Conservation (phyloP, 2,113 vertebrate genomes). For the Smithornis capensis region DNA sequence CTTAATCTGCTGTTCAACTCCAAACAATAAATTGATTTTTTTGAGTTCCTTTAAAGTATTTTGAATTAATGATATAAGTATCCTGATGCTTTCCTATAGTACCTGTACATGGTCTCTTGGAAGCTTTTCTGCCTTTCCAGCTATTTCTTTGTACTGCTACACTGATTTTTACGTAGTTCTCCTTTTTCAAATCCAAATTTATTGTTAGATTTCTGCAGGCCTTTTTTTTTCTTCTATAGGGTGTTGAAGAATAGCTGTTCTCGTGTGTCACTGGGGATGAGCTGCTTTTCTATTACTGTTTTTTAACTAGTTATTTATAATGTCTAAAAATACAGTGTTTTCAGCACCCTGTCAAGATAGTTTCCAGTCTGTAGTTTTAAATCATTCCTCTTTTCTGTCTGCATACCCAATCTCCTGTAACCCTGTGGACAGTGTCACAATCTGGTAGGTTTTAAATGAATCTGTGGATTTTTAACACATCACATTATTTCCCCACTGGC, state of each 20-base stretch:
- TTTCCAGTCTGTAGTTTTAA: background rate
- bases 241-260: background rate
- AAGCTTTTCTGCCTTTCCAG: background rate
- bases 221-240: background rate
- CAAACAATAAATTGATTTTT: background rate
- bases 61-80: background rate
- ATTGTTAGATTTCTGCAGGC: background rate
- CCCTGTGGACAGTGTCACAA: background rate
- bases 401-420: background rate
- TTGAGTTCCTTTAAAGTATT: background rate
- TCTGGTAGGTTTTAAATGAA: background rate
- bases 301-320: constrained; percentile 18
- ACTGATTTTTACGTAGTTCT: background rate
- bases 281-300: background rate
- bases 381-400: background rate
- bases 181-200: background rate
- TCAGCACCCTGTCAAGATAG: constrained; percentile 9
- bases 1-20: background rate
- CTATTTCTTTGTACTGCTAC: background rate
- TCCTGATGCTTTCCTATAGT: background rate
- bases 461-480: background rate
- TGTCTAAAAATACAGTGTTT: constrained; percentile 4
- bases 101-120: background rate
- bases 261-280: rapidly evolving
- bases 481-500: background rate